Percentiles rank a stretch among this genome's conserved stretches.
Evolutionary conservation across 2,888 invertebrate species (phyloP).

Genomic region (Plagodis pulveraria): DNA sequence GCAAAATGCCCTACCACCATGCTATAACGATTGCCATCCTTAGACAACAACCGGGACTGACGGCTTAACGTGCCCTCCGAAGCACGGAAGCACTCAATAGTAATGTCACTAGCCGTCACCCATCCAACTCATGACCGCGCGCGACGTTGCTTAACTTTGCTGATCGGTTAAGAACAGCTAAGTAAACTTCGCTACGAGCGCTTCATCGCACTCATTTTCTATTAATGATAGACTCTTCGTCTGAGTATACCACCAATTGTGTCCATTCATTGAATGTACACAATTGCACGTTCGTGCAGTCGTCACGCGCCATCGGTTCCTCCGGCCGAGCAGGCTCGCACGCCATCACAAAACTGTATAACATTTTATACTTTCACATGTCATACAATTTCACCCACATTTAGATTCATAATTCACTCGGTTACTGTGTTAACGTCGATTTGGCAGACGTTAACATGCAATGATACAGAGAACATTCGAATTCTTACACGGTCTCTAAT

Average conservation of each 20-base stretch:
- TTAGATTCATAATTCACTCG: slow-evolving; percentile 46
- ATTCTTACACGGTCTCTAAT: slow-evolving; percentile 28
- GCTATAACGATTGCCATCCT: no score
- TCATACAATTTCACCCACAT: slow-evolving; percentile 69
- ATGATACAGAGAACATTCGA: slow-evolving; percentile 8
- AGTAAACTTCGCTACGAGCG: no score
- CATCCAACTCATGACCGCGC: no score
- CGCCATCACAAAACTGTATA: slow-evolving; percentile 39
- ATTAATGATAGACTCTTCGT: slow-evolving; percentile 34
- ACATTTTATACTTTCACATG: slow-evolving; percentile 68
- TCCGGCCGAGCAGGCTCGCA: slow-evolving; percentile 50
- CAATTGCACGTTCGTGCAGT: slow-evolving; percentile 57
- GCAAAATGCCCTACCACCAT: no score
- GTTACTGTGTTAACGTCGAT: slow-evolving; percentile 32
- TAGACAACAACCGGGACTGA: no score
- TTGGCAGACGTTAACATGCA: slow-evolving; percentile 19
- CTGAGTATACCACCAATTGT: slow-evolving; percentile 37
- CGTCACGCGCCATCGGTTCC: slow-evolving; percentile 60
- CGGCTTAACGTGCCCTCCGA: no score
- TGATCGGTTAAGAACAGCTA: no score
- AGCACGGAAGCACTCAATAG: no score
- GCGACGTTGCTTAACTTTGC: no score
- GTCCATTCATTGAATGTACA: slow-evolving; percentile 38
- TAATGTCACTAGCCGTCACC: no score
- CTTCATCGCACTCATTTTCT: slow-evolving; percentile 24